Conservation (phyloP, 1,140 invertebrate species). For the Anoplophora glabripennis region DNA sequence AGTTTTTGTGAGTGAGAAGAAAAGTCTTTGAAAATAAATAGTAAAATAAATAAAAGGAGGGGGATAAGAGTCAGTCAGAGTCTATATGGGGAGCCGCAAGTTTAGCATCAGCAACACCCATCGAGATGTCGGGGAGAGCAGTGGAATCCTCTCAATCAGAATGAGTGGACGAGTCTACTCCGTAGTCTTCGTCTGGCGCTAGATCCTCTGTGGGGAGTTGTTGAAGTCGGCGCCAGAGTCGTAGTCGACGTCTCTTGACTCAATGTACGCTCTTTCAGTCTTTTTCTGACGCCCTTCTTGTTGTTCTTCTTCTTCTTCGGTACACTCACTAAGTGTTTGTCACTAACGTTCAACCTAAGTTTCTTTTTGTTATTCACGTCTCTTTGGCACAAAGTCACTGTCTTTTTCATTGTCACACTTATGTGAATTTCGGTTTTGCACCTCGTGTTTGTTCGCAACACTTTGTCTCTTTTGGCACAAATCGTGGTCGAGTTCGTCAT, state of each 20-base stretch:
- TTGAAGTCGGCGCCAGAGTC: conserved; percentile 22
- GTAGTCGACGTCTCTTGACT: conserved; percentile 26
- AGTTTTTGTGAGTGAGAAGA: no score
- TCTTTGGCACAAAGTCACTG: conserved; percentile 49
- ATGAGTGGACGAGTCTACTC: conserved; percentile 38
- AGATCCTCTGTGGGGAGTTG: conserved; percentile 29
- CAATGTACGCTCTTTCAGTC: conserved; percentile 31
- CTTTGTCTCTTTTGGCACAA: conserved; percentile 36
- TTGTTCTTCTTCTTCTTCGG: conserved; percentile 41
- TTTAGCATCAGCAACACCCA: conserved; percentile 27
- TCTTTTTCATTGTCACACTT: conserved; percentile 42
- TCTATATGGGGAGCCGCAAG: conserved; percentile 27
- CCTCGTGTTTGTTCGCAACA: conserved; percentile 28
- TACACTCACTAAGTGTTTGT: conserved; percentile 35
- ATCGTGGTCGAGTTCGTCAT: conserved; percentile 33
- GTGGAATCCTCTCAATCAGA: conserved; percentile 42
- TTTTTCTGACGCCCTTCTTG: conserved; percentile 39
- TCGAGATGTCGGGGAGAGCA: conserved; percentile 33
- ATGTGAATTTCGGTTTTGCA: conserved; percentile 31
- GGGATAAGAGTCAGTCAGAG: conserved; percentile 39
- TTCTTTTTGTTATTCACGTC: conserved; percentile 36
- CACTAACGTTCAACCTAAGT: conserved; percentile 33
- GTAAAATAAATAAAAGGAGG: conserved; percentile 44
- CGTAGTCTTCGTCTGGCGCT: conserved; percentile 39
- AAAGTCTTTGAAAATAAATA: conserved; percentile 41